These are phyloP conservation scores for Calephelis virginiensis DNA, from an alignment of 1,140 invertebrate species.

Conservation along the genomic window DNA sequence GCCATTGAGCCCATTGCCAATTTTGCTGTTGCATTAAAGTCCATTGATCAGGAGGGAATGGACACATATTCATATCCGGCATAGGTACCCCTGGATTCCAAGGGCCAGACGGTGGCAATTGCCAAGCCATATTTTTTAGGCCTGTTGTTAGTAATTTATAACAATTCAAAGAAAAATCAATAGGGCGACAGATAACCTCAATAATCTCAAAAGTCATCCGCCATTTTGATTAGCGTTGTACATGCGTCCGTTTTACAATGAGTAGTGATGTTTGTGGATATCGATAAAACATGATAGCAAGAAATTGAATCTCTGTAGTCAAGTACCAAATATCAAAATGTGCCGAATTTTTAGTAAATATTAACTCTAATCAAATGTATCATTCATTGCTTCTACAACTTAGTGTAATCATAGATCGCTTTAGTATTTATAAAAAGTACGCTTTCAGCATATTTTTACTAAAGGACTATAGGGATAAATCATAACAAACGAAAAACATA, in stretches of 20 bases:
- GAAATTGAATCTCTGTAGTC: too few relatives aligned
- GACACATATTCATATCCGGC: constrained; percentile 78
- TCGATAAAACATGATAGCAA: constrained; percentile 8
- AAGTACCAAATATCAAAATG: too few relatives aligned
- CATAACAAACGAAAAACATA: too few relatives aligned
- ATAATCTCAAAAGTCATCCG: constrained; percentile 22
- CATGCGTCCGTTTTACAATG: background rate
- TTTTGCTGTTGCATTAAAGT: constrained; percentile 85
- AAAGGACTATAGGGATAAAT: too few relatives aligned
- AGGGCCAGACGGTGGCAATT: constrained; percentile 45
- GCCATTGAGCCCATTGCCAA: constrained; percentile 91
- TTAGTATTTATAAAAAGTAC: too few relatives aligned
- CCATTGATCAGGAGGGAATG: constrained; percentile 86
- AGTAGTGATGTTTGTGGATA: constrained; percentile 4
- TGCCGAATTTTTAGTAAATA: too few relatives aligned
- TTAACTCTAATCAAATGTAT: too few relatives aligned
- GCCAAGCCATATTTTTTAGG: constrained; percentile 59
- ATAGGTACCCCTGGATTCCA: constrained; percentile 53
- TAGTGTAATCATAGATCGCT: too few relatives aligned
- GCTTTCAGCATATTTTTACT: too few relatives aligned
- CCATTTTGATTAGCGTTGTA: constrained; percentile 27
- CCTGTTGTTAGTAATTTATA: background rate
- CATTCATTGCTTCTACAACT: too few relatives aligned
- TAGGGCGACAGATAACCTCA: constrained; percentile 6
- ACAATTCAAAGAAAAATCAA: constrained; percentile 1